Evolutionary conservation across 2,888 invertebrate species (phyloP), one percentile per base, ranked within the genome.

Genomic region (Eugnorisma glareosa): DNA sequence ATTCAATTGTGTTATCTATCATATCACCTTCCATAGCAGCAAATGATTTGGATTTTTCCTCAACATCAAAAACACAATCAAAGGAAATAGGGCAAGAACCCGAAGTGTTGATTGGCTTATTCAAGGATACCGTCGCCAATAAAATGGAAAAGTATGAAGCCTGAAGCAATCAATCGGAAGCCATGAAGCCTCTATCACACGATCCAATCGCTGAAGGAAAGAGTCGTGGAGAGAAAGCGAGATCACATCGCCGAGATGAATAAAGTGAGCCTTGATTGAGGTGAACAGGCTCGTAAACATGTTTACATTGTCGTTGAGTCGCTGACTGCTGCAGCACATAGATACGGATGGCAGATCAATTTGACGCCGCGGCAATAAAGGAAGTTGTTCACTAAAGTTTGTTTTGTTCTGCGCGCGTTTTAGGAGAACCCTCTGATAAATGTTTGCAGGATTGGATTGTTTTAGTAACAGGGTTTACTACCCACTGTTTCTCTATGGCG

Each of bases 271-370:
- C 77, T 81, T 84, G 84, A 86, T 84, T 86, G 89, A 86, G 77
- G 87, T 86, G 88, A 89, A 89, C 84, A 82, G 69, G 86, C 72
- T 86, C 84, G 92, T 92, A 91, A 91, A 91, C 90, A 90, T 92
- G 91, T 91, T 92, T 89, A 89, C 89, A 78, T 61, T 73, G 82
- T 69, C 75, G 67, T 82, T 31, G 48, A 73, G 67, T 31, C 57
- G 64, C 69, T 28, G 18, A 35, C 35, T 13, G 57, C 70, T 78
- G 59, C 77, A 67, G 51, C 61, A 13, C 68, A 66, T 57, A 68
- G 35, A 71, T 61, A 71, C 78, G 74, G 76, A 79, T 73, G 75
- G 61, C 48, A 67, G 84, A 77, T 78, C 86, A 68, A 77, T 84
- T 75, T 51, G 73, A 73, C 68, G 69, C 10, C 73, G 79, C 69